These are phyloP conservation scores for Neocrepidodera transversa DNA, from an alignment of 2,888 invertebrate genomes.

Conservation along the genomic window DNA sequence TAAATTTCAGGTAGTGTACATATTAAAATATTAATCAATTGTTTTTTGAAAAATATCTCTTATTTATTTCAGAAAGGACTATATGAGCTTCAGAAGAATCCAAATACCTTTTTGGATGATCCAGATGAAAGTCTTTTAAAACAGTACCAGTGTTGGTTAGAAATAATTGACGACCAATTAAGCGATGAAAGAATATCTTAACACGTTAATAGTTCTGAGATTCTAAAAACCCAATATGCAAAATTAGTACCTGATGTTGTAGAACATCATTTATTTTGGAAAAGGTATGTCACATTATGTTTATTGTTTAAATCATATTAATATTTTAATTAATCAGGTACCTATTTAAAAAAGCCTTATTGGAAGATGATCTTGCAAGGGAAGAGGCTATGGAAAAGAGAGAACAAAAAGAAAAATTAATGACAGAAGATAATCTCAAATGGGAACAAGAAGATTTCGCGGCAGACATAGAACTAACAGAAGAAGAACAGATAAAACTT, in stretches of 20 bases:
- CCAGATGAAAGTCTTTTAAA: slow-evolving; percentile 65
- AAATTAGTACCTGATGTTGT: slow-evolving; percentile 76
- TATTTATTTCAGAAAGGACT: slow-evolving; percentile 65
- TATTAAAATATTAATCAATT: background rate
- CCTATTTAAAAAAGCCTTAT: slow-evolving; percentile 79
- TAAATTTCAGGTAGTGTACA: slow-evolving; percentile 61
- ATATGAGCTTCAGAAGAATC: slow-evolving; percentile 74
- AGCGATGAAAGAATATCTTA: slow-evolving; percentile 68
- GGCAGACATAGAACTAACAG: slow-evolving; percentile 70
- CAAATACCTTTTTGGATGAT: slow-evolving; percentile 75
- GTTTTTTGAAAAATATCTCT: background rate
- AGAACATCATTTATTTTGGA: slow-evolving; percentile 80
- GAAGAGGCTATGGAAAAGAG: slow-evolving; percentile 67
- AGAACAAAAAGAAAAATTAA: slow-evolving; percentile 60
- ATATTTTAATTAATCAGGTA: slow-evolving; percentile 67
- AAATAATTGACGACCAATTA: slow-evolving; percentile 64
- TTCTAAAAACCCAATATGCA: slow-evolving; percentile 59
- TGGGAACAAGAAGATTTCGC: slow-evolving; percentile 70
- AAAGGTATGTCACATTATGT: too few relatives aligned
- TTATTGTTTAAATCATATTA: too few relatives aligned
- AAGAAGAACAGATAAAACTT: slow-evolving; percentile 73
- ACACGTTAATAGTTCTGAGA: slow-evolving; percentile 65
- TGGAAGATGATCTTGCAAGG: slow-evolving; percentile 77
- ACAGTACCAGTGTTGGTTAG: slow-evolving; percentile 68
- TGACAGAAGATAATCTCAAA: slow-evolving; percentile 59